Evolutionary conservation across 2,888 invertebrate species (phyloP), one percentile per base, ranked within the genome.

Genomic region (Chelonus formosanus): DNA sequence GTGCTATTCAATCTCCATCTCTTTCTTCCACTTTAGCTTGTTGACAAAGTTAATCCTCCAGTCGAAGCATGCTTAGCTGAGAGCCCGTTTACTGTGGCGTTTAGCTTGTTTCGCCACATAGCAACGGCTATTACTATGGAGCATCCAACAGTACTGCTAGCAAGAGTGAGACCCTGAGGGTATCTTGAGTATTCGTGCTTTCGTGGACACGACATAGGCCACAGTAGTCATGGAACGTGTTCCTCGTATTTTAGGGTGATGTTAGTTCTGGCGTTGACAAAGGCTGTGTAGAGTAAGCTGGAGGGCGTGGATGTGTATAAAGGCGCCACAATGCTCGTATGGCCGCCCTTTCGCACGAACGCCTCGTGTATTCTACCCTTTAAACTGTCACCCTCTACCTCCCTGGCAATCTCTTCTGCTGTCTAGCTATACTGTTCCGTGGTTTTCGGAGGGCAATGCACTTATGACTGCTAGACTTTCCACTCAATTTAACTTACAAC

Each of bases 241-340:
- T 8, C 36, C 40, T 35, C 50, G 59, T 59, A 59, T 59, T 50
- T 56, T 50, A 50, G 59, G 36, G 59, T 47, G 59, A 48, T 59
- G 50, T 59, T 59, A 59, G 59, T 48, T 50, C 40, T 35, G 40
- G 20, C 50, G 59, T 59, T 59, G 59, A 59, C 59, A 59, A 50
- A 47, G 40, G 40, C 59, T 47, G 10, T 31, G n/a, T n/a, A 50
- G n/a, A 35, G 40, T 50, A 35, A 35, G 48, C 45, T 34, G 3
- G 50, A 3, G 20, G 44, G 58, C 7, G 35, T 35, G 50, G 36
- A 40, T 50, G 10, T 59, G 50, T 59, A 50, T 59, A 8, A 7
- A 59, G 59, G 59, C 59, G 50, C 59, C 48, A 50, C 40, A 59
- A 50, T 20, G 36, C 3, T 40, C 35, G 44, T 59, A 40, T 40